Base-by-base conservation (phyloP, 2,113 vertebrate genomes). In the Cololabis saira region DNA sequence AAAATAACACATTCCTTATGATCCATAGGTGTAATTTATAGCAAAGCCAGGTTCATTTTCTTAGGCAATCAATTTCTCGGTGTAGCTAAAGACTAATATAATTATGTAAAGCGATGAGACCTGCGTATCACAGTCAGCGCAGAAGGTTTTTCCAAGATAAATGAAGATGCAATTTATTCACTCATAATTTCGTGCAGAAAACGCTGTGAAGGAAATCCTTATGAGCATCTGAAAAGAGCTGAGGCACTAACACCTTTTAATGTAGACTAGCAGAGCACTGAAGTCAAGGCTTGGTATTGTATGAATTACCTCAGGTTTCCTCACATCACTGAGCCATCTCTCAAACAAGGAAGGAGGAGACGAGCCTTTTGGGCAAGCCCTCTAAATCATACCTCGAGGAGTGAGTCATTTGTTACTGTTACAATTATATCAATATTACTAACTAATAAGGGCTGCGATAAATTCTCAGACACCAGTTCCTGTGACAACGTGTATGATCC, bases 81-180 rank as follows among this genome's bases (percentile, higher is more conserved):
- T 89, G 92, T 92, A 93, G 93, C 93, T 93, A 91, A 94, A 94
- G 92, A 92, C 91, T 95, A 93, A 92, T 95, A 94, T 96, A 96
- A 97, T 95, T 93, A 93, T 94, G 92, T 93, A 95, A 98, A 95
- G 95, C 91, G 93, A 88, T 80, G 91, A 94, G 95, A 95, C 94
- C 92, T 92, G 91, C 94, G 91, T 94, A 93, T 96, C 94, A 87
- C 92, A 93, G 92, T 95, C 93, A 96, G 93, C 95, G 95, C 92
- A 93, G 93, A 83, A 83, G 93, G 91, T 92, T 91, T 93, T 93
- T 87, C 89, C 92, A 98, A 98, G 97, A 99, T 97, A 98, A 98
- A 99, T 98, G 96, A 98, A 97, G 95, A 96, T 94, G 94, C 95
- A 96, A 95, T 98, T 97, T 95, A 98, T 98, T 97, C 96, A 95